Evolutionary conservation across 2,888 invertebrate genomes (phyloP).

Genomic region (Ectropis crepuscularia): DNA sequence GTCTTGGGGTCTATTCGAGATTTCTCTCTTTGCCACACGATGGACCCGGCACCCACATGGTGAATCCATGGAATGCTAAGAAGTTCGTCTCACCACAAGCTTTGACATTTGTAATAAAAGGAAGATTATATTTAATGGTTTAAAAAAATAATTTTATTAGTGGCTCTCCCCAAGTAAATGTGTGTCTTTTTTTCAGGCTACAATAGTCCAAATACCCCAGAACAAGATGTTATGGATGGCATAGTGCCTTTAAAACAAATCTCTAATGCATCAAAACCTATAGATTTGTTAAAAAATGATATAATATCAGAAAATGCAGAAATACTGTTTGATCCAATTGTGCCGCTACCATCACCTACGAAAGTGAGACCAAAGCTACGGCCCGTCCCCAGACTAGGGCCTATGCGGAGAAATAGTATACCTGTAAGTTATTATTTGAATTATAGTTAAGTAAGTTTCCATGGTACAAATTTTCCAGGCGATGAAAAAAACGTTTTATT

Average conservation of each 20-base stretch:
- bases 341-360: conserved; percentile 82
- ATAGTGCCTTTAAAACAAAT: conserved; percentile 69
- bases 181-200: conserved; percentile 56
- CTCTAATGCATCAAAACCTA: conserved; percentile 61
- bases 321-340: conserved; percentile 78
- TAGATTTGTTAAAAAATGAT: conserved; percentile 71
- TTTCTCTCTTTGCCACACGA: no score
- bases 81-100: no score
- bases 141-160: no score
- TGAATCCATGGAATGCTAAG: no score
- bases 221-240: conserved; percentile 73
- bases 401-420: conserved; percentile 87
- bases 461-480: no score
- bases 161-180: no score
- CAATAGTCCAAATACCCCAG: conserved; percentile 65
- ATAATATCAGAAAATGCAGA: conserved; percentile 78
- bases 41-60: no score
- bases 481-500: no score
- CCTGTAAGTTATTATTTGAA: conserved; percentile 62
- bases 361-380: conserved; percentile 88
- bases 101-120: no score
- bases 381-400: conserved; percentile 87
- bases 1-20: no score
- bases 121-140: no score
- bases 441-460: no score